A percentile compares a stretch with the other conserved stretches of the same genome.
phyloP scores from a whole-genome alignment of 2,888 invertebrate species.

The Melanotus villosus region DNA sequence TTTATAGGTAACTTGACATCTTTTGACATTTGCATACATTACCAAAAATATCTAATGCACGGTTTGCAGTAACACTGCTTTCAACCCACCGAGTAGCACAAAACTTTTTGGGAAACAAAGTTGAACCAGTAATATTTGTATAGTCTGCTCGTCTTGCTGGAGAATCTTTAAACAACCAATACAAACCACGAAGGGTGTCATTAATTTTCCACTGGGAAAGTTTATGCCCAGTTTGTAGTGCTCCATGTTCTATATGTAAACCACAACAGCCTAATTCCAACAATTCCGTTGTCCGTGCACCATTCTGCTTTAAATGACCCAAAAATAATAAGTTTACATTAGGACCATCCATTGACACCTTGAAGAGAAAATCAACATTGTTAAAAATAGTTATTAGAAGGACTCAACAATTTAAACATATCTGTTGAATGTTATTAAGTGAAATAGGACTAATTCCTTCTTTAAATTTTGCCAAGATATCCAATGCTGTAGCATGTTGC shows the following conservation, averaged over 20 bases:
- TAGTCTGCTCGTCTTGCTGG: slow-evolving; percentile 6
- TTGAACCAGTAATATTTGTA: background rate
- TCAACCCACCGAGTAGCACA: slow-evolving; percentile 7
- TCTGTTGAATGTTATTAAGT: too few species aligned
- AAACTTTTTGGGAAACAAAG: slow-evolving; percentile 6
- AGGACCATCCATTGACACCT: slow-evolving; percentile 12
- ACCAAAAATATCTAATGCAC: too few species aligned
- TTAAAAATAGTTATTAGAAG: too few species aligned
- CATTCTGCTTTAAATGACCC: background rate
- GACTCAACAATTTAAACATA: too few species aligned
- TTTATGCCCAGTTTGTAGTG: background rate
- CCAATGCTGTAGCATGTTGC: too few species aligned
- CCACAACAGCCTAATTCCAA: slow-evolving; percentile 11
- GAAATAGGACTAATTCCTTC: too few species aligned
- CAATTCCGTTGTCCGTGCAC: background rate
- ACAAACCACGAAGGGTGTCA: background rate
- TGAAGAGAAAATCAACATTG: background rate
- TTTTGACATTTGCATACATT: too few species aligned
- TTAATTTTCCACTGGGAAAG: background rate
- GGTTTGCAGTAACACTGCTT: background rate
- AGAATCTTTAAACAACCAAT: slow-evolving; percentile 16
- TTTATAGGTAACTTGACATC: too few species aligned
- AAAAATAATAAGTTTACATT: slow-evolving; percentile 11
- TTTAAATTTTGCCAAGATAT: too few species aligned
- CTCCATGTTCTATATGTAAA: slow-evolving; percentile 5